A percentile compares a stretch with the other conserved stretches of the same genome.
Conservation (phyloP, 2,797 vertebrate genomes). For the Crenichthys baileyi region DNA sequence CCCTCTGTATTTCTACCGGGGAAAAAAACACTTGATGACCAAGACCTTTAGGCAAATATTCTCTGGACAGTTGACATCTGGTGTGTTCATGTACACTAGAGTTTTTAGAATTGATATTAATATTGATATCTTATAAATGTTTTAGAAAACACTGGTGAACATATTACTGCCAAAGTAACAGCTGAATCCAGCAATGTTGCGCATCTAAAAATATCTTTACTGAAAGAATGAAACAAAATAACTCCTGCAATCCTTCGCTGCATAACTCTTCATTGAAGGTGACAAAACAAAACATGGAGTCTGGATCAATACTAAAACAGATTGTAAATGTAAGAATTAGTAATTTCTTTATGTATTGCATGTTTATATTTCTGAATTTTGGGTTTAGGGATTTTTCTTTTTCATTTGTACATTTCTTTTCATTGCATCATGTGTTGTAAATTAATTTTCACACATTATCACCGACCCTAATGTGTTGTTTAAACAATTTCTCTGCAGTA, state of each 20-base stretch:
- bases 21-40: too few species aligned
- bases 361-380: background rate
- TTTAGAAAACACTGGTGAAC: background rate
- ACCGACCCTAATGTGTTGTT: conserved; percentile 1
- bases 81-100: background rate
- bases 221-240: background rate
- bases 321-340: too few species aligned
- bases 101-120: background rate
- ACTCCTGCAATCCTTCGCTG: background rate
- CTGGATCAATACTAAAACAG: background rate
- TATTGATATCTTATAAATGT: background rate
- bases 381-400: background rate
- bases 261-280: background rate
- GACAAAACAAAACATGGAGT: background rate
- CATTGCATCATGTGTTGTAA: background rate
- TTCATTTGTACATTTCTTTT: background rate
- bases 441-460: background rate
- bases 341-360: too few species aligned
- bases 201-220: background rate
- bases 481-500: background rate
- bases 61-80: background rate
- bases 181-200: background rate
- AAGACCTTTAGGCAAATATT: too few species aligned
- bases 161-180: background rate
- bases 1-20: too few species aligned